Conservation (phyloP, 2,797 vertebrate species). For the Remorina albescens region DNA sequence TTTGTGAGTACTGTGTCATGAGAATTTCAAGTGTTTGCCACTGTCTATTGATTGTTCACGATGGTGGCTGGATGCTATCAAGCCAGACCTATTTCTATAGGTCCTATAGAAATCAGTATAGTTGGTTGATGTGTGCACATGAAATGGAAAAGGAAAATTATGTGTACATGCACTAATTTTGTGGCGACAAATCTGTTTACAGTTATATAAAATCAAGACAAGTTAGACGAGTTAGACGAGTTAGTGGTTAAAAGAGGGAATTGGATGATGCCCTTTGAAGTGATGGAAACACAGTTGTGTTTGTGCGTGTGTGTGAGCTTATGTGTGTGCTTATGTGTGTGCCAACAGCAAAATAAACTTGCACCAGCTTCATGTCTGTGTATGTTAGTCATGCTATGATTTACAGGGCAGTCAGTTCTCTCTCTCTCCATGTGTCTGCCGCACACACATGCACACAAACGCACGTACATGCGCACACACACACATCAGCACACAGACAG, state of each 20-base stretch:
- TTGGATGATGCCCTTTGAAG: background rate
- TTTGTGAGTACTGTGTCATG: background rate
- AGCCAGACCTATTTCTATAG: too few relatives aligned
- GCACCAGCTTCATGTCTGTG: constrained; percentile 46
- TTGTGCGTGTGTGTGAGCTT: constrained; percentile 24
- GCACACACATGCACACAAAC: constrained; percentile 6
- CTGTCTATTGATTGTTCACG: constrained; percentile 33
- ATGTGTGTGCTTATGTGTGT: constrained; percentile 7
- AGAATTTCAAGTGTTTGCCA: background rate
- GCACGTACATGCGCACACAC: constrained; percentile 6
- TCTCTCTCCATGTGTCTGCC: constrained; percentile 13
- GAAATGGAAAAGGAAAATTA: background rate
- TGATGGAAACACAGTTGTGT: constrained; percentile 3
- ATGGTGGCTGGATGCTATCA: constrained; percentile 4
- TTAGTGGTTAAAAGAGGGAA: too few relatives aligned
- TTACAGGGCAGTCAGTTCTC: constrained; percentile 38
- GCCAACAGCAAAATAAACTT: constrained; percentile 42
- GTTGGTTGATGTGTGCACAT: constrained; percentile 8
- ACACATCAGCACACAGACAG: constrained; percentile 29
- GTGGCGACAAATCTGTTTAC: background rate
- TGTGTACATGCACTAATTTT: too few relatives aligned
- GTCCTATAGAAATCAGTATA: constrained; percentile 14
- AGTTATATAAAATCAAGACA: background rate
- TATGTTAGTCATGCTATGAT: constrained; percentile 53
- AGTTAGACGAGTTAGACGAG: too few relatives aligned